A percentile compares a stretch with the other conserved stretches of the same genome.
phyloP scores from a whole-genome alignment of 2,113 vertebrate species.

The Ctenomys sociabilis region DNA sequence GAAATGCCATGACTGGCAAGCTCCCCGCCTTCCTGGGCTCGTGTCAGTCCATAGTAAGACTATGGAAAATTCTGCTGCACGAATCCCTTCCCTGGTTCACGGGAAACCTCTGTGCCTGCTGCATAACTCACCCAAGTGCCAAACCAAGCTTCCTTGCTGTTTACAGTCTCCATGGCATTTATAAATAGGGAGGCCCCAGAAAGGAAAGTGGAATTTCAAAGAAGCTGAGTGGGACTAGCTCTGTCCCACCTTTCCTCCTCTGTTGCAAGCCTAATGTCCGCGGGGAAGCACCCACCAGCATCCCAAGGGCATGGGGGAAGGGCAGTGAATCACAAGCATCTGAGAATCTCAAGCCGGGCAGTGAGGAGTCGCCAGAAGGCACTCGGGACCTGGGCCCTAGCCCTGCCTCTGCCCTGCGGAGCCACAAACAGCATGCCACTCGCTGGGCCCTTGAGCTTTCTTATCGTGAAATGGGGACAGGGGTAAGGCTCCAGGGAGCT shows the following conservation, averaged over 20 bases:
- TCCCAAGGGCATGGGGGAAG: neutral
- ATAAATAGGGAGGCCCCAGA: slow-evolving; percentile 64
- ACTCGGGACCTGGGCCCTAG: neutral
- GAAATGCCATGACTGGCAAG: neutral
- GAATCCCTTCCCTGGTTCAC: slow-evolving; percentile 55
- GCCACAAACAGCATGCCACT: neutral
- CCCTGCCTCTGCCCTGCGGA: neutral
- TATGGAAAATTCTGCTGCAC: slow-evolving; percentile 72
- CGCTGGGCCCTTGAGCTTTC: neutral
- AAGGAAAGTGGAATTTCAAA: slow-evolving; percentile 60
- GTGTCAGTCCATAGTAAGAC: neutral
- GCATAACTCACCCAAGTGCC: slow-evolving; percentile 53
- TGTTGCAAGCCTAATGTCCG: neutral
- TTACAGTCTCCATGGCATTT: slow-evolving; percentile 66
- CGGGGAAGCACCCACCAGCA: neutral
- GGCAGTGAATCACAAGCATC: neutral
- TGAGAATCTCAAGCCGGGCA: neutral
- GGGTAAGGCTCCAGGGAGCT: neutral
- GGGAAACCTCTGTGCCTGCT: slow-evolving; percentile 57
- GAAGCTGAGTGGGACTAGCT: neutral
- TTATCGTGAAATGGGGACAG: neutral
- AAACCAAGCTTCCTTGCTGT: slow-evolving; percentile 61
- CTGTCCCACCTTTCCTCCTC: neutral
- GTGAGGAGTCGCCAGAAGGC: neutral
- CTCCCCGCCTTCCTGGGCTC: neutral